Evolutionary conservation across 2,888 invertebrate genomes (phyloP).

Genomic region (Ischnus inquisitorius): DNA sequence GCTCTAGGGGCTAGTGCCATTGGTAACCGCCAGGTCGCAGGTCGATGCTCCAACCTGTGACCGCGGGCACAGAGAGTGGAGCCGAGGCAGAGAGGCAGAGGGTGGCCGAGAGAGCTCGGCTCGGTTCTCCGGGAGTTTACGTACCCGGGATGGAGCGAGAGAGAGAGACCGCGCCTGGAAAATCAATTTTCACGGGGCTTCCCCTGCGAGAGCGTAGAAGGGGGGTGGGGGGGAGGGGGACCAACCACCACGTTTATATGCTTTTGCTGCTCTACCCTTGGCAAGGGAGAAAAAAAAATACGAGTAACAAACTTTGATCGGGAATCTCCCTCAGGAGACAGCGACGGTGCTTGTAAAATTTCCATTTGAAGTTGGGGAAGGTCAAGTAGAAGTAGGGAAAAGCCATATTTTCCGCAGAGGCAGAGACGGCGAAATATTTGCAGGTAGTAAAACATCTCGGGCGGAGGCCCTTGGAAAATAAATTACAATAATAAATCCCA

Average conservation of each 20-base stretch:
- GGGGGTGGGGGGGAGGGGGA: neutral
- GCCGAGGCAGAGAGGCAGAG: constrained; percentile 30
- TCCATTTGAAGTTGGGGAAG: constrained; percentile 62
- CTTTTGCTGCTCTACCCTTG: constrained; percentile 38
- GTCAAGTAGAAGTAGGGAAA: constrained; percentile 66
- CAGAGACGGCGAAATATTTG: constrained; percentile 49
- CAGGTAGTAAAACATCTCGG: neutral
- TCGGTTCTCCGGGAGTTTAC: constrained; percentile 70
- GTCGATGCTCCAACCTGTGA: constrained; percentile 73
- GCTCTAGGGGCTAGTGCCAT: constrained; percentile 63
- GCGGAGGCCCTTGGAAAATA: constrained; percentile 33
- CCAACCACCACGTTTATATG: constrained; percentile 55
- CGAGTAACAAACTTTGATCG: constrained; percentile 50
- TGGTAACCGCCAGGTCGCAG: constrained; percentile 72
- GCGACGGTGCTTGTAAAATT: constrained; percentile 46
- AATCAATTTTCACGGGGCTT: constrained; percentile 74
- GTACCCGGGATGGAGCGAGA: constrained; percentile 64
- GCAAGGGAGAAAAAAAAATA: constrained; percentile 21
- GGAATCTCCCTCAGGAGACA: constrained; percentile 52
- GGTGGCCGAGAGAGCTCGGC: constrained; percentile 40
- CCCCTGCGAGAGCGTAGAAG: constrained; percentile 54
- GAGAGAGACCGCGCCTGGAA: constrained; percentile 72
- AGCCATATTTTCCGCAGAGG: constrained; percentile 60
- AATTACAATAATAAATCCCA: constrained; percentile 65
- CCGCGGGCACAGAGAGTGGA: constrained; percentile 43